phyloP scores from a whole-genome alignment of 2,888 invertebrate genomes.

The Muscina levida region DNA sequence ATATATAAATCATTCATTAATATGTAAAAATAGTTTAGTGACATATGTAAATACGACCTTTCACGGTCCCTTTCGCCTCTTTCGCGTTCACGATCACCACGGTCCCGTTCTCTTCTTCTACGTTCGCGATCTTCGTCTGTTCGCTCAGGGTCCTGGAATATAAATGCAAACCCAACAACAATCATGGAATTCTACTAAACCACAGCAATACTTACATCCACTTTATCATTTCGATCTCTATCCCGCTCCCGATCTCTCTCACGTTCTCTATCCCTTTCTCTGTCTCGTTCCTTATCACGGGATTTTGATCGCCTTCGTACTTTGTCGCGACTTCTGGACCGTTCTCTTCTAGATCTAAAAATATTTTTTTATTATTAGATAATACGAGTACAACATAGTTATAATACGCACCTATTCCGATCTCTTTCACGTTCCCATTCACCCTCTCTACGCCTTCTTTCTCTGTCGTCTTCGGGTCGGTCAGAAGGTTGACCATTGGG shows the following conservation, averaged over 20 bases:
- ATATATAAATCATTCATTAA: background rate
- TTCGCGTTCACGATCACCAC: conserved; percentile 75
- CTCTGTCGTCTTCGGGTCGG: conserved; percentile 67
- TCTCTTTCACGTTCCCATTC: conserved; percentile 72
- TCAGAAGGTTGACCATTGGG: conserved; percentile 62
- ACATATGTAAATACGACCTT: conserved; percentile 67
- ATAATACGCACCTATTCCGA: conserved; percentile 73
- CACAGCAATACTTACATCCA: conserved; percentile 62
- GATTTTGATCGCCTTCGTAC: conserved; percentile 84
- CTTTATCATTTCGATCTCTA: conserved; percentile 61
- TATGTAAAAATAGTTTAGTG: background rate
- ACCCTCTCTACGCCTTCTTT: conserved; percentile 80
- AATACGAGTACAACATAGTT: conserved; percentile 73
- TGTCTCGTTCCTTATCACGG: conserved; percentile 78
- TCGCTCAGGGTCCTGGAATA: conserved; percentile 68
- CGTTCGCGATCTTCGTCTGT: conserved; percentile 73
- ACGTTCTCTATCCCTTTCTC: conserved; percentile 79
- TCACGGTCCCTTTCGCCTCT: conserved; percentile 72
- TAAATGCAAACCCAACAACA: background rate
- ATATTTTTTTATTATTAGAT: too few relatives aligned
- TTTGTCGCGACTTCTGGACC: conserved; percentile 72
- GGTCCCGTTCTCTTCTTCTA: conserved; percentile 72
- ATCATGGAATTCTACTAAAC: too few relatives aligned
- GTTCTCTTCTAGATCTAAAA: conserved; percentile 69
- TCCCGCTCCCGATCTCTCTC: conserved; percentile 66